Percentiles rank a stretch among this genome's conserved stretches.
Evolutionary conservation across 2,888 invertebrate species (phyloP).

Genomic region (Eupithecia tripunctaria): DNA sequence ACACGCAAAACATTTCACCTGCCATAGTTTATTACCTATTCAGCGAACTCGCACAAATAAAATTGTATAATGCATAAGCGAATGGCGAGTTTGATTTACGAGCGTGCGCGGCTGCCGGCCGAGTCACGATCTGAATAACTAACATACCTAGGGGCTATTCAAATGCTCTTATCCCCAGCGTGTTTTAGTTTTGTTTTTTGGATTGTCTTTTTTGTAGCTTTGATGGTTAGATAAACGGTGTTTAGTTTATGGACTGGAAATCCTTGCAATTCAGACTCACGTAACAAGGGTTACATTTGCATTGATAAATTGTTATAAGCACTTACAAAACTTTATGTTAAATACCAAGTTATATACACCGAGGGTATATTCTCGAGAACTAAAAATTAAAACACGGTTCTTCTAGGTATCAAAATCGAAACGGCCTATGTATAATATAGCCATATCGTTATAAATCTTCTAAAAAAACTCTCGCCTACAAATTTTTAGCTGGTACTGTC

Average conservation of each 20-base stretch:
- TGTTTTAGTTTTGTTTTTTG: conserved; percentile 52
- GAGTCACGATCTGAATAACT: conserved; percentile 80
- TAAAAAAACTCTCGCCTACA: neutral
- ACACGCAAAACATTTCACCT: conserved; percentile 78
- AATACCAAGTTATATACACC: neutral
- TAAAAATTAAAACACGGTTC: no score
- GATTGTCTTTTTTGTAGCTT: conserved; percentile 36
- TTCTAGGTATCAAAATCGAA: no score
- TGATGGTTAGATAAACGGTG: conserved; percentile 32
- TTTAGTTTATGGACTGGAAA: conserved; percentile 15
- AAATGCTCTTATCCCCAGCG: conserved; percentile 61
- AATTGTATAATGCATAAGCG: conserved; percentile 85
- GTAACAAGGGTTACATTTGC: neutral
- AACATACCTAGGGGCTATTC: conserved; percentile 74
- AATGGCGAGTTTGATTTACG: conserved; percentile 84
- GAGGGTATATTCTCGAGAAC: neutral
- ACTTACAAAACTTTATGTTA: no score
- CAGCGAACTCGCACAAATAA: conserved; percentile 84
- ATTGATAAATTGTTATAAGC: neutral
- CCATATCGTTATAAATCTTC: neutral
- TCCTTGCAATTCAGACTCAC: neutral
- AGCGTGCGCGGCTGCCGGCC: conserved; percentile 63
- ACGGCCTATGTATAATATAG: no score
- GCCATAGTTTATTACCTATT: conserved; percentile 84
- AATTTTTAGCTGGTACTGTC: neutral